Percentiles rank a stretch among this genome's conserved stretches.
Conservation (phyloP, 1,140 invertebrate species). For the Penaeus chinensis region DNA sequence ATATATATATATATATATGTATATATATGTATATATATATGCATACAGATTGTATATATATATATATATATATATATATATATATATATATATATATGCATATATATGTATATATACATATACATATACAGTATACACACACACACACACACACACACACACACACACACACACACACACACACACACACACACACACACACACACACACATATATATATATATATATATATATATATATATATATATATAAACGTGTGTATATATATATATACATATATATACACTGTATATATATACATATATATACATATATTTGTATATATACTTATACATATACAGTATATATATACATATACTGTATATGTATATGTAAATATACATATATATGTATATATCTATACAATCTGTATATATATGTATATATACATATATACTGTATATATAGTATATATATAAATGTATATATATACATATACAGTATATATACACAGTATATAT, state of each 20-base stretch:
- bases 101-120: background rate
- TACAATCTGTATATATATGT: background rate
- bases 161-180: background rate
- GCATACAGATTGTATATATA: background rate
- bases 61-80: constrained; percentile 9
- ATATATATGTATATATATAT: background rate
- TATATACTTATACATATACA: background rate
- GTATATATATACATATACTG: background rate
- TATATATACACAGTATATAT: too few species aligned
- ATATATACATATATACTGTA: background rate
- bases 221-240: background rate
- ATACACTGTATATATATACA: background rate
- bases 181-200: background rate
- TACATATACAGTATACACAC: background rate
- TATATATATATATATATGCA: background rate
- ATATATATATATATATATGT: background rate
- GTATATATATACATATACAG: background rate
- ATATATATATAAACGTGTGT: background rate
- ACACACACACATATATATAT: background rate
- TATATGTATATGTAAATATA: background rate
- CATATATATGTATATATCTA: background rate
- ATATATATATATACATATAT: constrained; percentile 2
- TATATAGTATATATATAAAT: background rate
- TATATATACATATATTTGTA: background rate
- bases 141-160: background rate